Base-by-base conservation (phyloP, 1,140 invertebrate species). In the Hypsibius dujardini region DNA sequence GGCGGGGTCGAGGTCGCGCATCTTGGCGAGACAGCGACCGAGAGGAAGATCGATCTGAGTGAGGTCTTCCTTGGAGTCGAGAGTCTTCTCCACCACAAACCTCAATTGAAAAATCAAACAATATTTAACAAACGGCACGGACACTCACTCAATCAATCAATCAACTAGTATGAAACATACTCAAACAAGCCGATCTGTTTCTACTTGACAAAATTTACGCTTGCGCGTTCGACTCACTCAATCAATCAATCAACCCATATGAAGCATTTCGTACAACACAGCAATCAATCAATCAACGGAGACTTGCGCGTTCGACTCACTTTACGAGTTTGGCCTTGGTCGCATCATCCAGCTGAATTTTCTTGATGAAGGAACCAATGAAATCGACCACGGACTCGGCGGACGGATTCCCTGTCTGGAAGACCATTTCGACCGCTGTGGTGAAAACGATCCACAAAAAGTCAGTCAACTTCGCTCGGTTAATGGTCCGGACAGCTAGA, bases 81-180 rank as follows among this genome's bases (percentile, higher is more conserved):
- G 42, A 3, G 42, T 14, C 45, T 67, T 42, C 62, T 3, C 62
- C 7, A 67, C 62, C 7, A 42, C 12, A 67, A 14, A 67, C 42
- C 62, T 67, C 3, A 67, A 3, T 14, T 7, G n/a, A n/a, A n/a
- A 67, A 12, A 42, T 14, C 7, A 14, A 14, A 67, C 12, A 14
- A 67, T 14, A 67, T 67, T 67, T 3, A 67, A 67, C 12, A 14
- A n/a, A n/a, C n/a, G n/a, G n/a, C n/a, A n/a, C n/a, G n/a, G n/a
- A n/a, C n/a, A n/a, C n/a, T n/a, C n/a, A n/a, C n/a, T n/a, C n/a
- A n/a, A n/a, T n/a, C n/a, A n/a, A n/a, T n/a, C n/a, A n/a, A n/a
- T n/a, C n/a, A n/a, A n/a, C n/a, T n/a, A n/a, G n/a, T n/a, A n/a
- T n/a, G n/a, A n/a, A n/a, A n/a, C n/a, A n/a, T n/a, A n/a, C n/a